These are phyloP conservation scores for Stictonetta naevosa DNA, from an alignment of 2,113 vertebrate species.

Conservation along the genomic window DNA sequence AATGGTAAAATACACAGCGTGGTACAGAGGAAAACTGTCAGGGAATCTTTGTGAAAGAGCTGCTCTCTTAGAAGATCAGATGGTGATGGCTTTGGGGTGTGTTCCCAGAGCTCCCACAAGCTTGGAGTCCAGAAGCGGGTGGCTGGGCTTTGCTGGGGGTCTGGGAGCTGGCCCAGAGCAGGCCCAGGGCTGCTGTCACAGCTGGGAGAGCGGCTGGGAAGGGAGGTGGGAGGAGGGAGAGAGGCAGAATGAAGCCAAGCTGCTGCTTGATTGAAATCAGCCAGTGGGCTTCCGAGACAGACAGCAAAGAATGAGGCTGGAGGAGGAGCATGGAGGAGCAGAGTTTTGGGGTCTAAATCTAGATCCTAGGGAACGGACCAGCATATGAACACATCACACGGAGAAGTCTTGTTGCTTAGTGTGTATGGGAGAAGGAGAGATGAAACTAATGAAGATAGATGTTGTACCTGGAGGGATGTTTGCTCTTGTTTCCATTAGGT, in stretches of 20 bases:
- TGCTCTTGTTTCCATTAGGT: not conserved
- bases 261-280: rapidly evolving
- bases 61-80: not conserved
- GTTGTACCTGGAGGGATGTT: not conserved
- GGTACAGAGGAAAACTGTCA: not conserved
- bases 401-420: not conserved
- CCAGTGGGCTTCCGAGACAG: not conserved
- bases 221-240: not conserved
- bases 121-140: not conserved
- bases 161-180: not conserved
- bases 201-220: not conserved
- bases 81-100: not conserved
- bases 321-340: not conserved
- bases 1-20: not conserved
- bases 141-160: not conserved
- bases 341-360: not conserved
- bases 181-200: not conserved
- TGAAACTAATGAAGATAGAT: not conserved
- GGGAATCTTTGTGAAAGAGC: not conserved
- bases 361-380: not conserved
- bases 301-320: not conserved
- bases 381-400: not conserved
- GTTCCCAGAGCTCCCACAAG: not conserved
- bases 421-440: not conserved
- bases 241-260: not conserved